Conservation (phyloP, 2,797 vertebrate genomes). For the Eospalax fontanierii region DNA sequence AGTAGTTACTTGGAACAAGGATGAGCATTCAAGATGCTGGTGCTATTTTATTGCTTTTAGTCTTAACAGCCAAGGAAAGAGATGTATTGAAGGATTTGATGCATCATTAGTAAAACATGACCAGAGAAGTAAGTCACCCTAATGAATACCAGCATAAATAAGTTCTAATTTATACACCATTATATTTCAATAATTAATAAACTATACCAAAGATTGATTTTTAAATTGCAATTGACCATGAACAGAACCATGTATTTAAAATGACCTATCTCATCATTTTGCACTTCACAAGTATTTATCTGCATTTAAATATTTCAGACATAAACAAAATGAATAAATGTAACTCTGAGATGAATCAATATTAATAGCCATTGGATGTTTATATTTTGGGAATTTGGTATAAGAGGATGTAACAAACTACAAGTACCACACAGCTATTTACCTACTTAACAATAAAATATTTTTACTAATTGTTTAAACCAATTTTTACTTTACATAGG, state of each 20-base stretch:
- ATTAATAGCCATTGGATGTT: neutral
- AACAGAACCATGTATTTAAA: neutral
- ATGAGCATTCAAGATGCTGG: neutral
- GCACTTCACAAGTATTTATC: neutral
- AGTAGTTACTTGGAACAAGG: neutral
- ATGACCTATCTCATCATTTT: neutral
- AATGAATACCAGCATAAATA: neutral
- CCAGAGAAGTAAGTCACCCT: neutral
- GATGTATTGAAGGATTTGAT: neutral
- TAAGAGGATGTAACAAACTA: neutral
- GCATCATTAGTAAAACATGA: neutral
- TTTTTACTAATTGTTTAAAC: neutral
- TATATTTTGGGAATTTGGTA: neutral
- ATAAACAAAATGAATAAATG: neutral
- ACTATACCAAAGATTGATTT: neutral
- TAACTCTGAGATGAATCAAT: neutral
- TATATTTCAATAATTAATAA: neutral
- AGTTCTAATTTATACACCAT: neutral
- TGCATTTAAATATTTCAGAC: slow-evolving; percentile 23
- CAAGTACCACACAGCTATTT: neutral
- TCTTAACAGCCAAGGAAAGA: neutral
- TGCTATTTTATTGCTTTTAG: neutral
- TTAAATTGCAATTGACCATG: neutral
- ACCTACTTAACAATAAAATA: neutral
- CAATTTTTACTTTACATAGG: slow-evolving; percentile 27